These are phyloP conservation scores for Tragulus kanchil DNA, from an alignment of 2,113 vertebrate species.

Conservation along the genomic window DNA sequence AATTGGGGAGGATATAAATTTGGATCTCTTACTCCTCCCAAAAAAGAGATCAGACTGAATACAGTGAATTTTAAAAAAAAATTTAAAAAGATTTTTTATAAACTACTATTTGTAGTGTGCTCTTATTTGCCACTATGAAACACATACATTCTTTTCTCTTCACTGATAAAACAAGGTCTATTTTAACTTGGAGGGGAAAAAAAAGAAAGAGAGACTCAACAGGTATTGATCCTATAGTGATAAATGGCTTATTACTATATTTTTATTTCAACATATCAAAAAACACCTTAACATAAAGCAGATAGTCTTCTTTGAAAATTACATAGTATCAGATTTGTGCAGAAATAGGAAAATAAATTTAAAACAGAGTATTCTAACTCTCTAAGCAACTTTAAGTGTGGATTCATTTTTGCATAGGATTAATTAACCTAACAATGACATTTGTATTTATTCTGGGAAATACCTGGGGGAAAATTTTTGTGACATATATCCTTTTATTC, in stretches of 20 bases:
- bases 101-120: neutral
- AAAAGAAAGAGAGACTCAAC: neutral
- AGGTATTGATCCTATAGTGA: neutral
- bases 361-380: neutral
- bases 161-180: neutral
- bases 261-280: slow-evolving; percentile 39
- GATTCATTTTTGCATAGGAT: neutral
- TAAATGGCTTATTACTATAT: slow-evolving; percentile 3
- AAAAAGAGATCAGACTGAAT: neutral
- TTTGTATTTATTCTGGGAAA: neutral
- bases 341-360: neutral
- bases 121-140: neutral
- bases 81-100: neutral
- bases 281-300: neutral
- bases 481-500: neutral
- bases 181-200: neutral
- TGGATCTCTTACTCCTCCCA: neutral
- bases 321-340: neutral
- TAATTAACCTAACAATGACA: slow-evolving; percentile 8
- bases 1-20: neutral
- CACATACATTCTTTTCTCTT: neutral
- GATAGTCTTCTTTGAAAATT: slow-evolving; percentile 38
- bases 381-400: neutral
- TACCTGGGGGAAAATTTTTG: neutral
- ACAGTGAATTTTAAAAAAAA: neutral